Percentiles rank a stretch among this genome's conserved stretches.
Conservation (phyloP, 2,888 invertebrate genomes). For the Rhagium mordax region DNA sequence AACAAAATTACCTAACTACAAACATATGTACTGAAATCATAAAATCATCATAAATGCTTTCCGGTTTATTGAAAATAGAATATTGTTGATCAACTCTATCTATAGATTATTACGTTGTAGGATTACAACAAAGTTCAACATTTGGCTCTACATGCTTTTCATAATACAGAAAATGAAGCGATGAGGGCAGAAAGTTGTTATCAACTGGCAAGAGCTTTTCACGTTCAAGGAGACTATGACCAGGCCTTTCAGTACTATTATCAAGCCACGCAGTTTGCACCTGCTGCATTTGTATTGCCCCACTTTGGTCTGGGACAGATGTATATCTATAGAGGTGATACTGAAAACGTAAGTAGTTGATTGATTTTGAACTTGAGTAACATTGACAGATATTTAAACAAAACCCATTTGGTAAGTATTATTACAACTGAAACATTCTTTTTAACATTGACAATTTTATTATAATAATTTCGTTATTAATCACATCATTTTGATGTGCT, state of each 20-base stretch:
- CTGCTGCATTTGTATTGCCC: constrained; percentile 94
- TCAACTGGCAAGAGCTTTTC: constrained; percentile 95
- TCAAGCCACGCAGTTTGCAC: constrained; percentile 98
- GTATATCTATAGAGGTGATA: constrained; percentile 97
- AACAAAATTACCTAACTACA: too few species aligned
- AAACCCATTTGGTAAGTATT: too few species aligned
- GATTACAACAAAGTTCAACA: constrained; percentile 97
- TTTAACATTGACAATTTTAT: too few species aligned
- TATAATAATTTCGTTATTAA: too few species aligned
- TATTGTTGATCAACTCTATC: too few species aligned
- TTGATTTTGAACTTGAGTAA: too few species aligned
- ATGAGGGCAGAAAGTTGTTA: constrained; percentile 99
- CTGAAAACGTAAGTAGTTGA: constrained; percentile 87
- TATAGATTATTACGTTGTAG: constrained; percentile 64
- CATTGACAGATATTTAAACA: too few species aligned
- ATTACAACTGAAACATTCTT: too few species aligned
- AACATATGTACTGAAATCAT: too few species aligned
- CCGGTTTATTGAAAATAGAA: too few species aligned
- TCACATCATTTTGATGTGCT: too few species aligned
- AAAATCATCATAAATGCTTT: too few species aligned
- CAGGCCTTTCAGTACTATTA: constrained; percentile 99
- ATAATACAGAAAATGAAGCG: constrained; percentile 98
- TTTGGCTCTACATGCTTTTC: constrained; percentile 96
- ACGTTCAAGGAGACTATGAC: constrained; percentile 94
- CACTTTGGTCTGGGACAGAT: constrained; percentile 99